These are phyloP conservation scores for Schrankia costaestrigalis DNA, from an alignment of 2,888 invertebrate species.

Conservation along the genomic window DNA sequence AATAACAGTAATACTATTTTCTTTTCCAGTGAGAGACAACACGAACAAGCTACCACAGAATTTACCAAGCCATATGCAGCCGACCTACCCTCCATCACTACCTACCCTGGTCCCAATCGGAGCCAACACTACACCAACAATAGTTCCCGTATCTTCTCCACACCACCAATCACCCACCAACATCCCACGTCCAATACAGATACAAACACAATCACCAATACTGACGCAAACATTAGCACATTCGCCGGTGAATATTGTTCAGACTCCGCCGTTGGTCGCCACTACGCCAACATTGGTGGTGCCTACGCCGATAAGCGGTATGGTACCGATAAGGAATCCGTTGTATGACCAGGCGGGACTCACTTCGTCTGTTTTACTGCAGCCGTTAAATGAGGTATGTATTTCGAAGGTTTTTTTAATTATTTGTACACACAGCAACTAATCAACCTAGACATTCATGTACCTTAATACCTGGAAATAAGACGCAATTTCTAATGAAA, in stretches of 20 bases:
- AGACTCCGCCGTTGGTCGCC: conserved; percentile 40
- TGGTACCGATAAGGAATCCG: conserved; percentile 68
- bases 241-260: conserved; percentile 49
- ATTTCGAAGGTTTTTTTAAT: no score
- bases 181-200: conserved; percentile 15
- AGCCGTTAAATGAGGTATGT: conserved; percentile 71
- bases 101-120: conserved; percentile 57
- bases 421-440: neutral
- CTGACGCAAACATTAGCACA: conserved; percentile 12
- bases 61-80: conserved; percentile 51
- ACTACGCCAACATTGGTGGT: conserved; percentile 45
- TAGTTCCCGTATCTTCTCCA: conserved; percentile 30
- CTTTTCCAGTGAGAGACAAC: conserved; percentile 58
- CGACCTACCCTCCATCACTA: conserved; percentile 44
- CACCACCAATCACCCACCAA: conserved; percentile 12
- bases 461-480: no score
- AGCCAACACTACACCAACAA: conserved; percentile 43
- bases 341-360: conserved; percentile 65
- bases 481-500: no score
- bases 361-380: conserved; percentile 65
- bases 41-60: conserved; percentile 39
- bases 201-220: conserved; percentile 25
- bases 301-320: conserved; percentile 58
- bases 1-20: no score
- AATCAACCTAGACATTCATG: no score